Evolutionary conservation across 2,888 invertebrate species (phyloP), one percentile per base, ranked within the genome.

Genomic region (Bibio marci): DNA sequence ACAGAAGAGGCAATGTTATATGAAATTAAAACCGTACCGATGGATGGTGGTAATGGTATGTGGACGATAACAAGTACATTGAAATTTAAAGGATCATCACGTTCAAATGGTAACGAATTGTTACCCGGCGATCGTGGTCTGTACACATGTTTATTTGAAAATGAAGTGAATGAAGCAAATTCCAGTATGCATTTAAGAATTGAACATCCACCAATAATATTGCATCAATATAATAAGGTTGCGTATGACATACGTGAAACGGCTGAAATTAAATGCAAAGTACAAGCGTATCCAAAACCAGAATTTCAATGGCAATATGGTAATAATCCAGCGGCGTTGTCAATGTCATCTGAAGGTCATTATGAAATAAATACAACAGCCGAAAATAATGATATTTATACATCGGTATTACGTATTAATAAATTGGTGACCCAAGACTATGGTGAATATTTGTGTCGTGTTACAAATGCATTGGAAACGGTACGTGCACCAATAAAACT

Each of bases 281-380:
- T 91, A 12, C 85, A 87, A 54, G 87, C 91, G 0, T 91, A 86
- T 59, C 91, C 91, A 0, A 81, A 85, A 51, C 90, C 91, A 0
- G 86, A 86, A 54, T 88, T 91, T 60, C 86, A 88, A 52, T 92
- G 91, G 91, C 82, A 75, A 52, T 86, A 76, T 52, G 80, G 79
- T 27, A 74, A 76, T 6, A 80, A 81, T 56, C 66, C 71, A 1
- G 74, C 80, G 0, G 76, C 82, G 0, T 58, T 86, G 31, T 75
- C 79, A 45, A 77, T 80, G 57, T 80, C 81, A 1, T 80, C 81
- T 3, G 83, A 85, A 51, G 83, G 82, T 0, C 85, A 86, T 52
- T 88, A 88, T 57, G 80, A 85, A 52, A 81, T 87, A 33, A 81
- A 77, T 49, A 80, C 83, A 3, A 79, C 76, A 14, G 76, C 73